Base-by-base conservation (phyloP, 2,113 vertebrate genomes). In the Callocephalon fimbriatum region DNA sequence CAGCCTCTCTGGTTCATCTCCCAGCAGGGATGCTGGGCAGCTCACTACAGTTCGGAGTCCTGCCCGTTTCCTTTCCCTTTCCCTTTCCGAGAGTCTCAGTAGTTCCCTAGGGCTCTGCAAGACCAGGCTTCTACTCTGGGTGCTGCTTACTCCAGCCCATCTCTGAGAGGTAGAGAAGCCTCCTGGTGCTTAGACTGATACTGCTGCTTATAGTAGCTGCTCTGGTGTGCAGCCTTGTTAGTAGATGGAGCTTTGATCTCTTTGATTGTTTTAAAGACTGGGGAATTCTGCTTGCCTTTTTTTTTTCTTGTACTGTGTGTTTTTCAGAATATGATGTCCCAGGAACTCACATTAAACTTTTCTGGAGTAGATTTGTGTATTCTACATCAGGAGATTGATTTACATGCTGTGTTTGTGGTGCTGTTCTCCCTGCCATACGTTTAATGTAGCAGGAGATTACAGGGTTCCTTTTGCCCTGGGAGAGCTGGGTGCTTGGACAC, bases 391-490 rank as follows among this genome's bases (percentile, higher is more conserved):
- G 62, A 88, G 38, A 31, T 17, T 54, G 66, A 44, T 75, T 67
- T 68, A 35, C 0, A 0, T 79, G 62, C 44, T 0, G 0, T 40
- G 27, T 62, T 88, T 53, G 42, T 12, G 16, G 12, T 79, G 45
- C 32, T 61, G 6, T 88, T 74, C 22, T 92, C 22, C 62, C 32
- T 38, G 47, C 47, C 2, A 2, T 25, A 29, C 8, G 2, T 27
- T 29, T 31, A 44, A 62, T 2, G 1, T 58, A 48, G 45, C 65
- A 74, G 54, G 42, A 66, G 54, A 27, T 77, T 14, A 31, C 12
- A 2, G 0, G 15, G 23, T 29, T 71, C 40, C 12, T 44, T 18
- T 18, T 63, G 16, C n/a, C 19, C 50, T 13, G 25, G 53, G 74
- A 47, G 76, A 42, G 8, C 22, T 40, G 12, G 8, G 61, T 74